Percentiles rank a stretch among this genome's conserved stretches.
Conservation (phyloP, 2,888 invertebrate genomes). For the Tachystola acroxantha region DNA sequence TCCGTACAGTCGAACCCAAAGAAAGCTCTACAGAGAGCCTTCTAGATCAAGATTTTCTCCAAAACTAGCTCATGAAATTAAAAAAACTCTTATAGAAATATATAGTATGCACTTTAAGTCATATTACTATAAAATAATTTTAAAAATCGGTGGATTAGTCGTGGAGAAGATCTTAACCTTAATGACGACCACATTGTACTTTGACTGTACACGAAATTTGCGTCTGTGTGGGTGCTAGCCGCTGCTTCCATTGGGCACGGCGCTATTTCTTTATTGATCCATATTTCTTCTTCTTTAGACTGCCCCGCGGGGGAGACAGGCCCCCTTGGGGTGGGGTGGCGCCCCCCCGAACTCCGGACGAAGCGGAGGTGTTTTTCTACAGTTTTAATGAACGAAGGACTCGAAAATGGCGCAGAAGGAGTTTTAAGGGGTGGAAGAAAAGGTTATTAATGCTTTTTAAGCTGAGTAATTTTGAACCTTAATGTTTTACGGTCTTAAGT, state of each 20-base stretch:
- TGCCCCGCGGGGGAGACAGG: slow-evolving; percentile 41
- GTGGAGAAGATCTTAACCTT: too few relatives aligned
- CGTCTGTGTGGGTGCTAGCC: slow-evolving; percentile 62
- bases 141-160: too few relatives aligned
- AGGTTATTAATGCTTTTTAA: slow-evolving; percentile 75
- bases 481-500: slow-evolving; percentile 38
- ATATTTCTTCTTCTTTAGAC: slow-evolving; percentile 78
- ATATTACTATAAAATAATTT: too few relatives aligned
- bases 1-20: too few relatives aligned
- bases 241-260: slow-evolving; percentile 71
- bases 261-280: slow-evolving; percentile 79
- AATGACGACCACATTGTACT: too few relatives aligned
- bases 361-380: slow-evolving; percentile 70
- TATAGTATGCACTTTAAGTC: too few relatives aligned
- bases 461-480: slow-evolving; percentile 62
- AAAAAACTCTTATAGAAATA: too few relatives aligned
- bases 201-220: slow-evolving; percentile 30
- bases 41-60: too few relatives aligned
- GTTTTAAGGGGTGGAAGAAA: slow-evolving; percentile 45
- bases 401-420: slow-evolving; percentile 53
- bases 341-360: slow-evolving; percentile 21
- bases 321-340: slow-evolving; percentile 17
- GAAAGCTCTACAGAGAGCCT: too few relatives aligned
- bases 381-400: slow-evolving; percentile 74
- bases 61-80: too few relatives aligned